Evolutionary conservation across 2,113 vertebrate species (phyloP), one percentile per base, ranked within the genome.

Genomic region (Anoura caudifer): DNA sequence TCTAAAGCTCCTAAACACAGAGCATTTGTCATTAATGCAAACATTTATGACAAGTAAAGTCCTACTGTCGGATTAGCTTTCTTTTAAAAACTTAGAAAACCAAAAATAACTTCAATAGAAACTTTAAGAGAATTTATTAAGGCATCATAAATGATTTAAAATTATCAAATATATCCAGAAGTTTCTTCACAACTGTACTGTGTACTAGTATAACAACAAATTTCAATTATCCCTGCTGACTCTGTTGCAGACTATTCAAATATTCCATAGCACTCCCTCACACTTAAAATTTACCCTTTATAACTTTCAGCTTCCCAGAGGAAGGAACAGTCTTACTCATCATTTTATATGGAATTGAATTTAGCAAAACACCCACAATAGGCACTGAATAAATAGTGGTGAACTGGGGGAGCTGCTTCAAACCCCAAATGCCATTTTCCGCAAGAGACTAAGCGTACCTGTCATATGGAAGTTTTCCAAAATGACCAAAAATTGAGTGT

Each of bases 11-110:
- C 22, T 77, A 83, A 33, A 65, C 45, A 50, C n/a, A 87, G 4
- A n/a, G 38, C 3, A 77, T 41, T 47, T 91, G 96, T 94, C n/a
- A 94, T 75, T 93, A 91, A 91, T 36, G 1, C 3, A 90, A 95
- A 90, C 45, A 88, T 50, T 81, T 19, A 36, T 89, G 26, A 94
- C 36, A 91, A 96, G 3, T 26, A 20, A 85, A 43, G 36, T 93
- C 67, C 20, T 4, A 86, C 7, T 61, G 77, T 28, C 82, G 69
- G 5, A 91, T 59, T 91, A 69, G 20, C 41, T 81, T 90, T 97
- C 31, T 81, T 81, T 67, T 26, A 73, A 87, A 87, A 83, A 72
- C 43, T 63, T 47, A 2, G 56, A 82, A 86, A 76, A 82, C 24
- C 6, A 47, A 56, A 89, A 95, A 75, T 83, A 47, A 45, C 69